Percentiles rank a stretch among this genome's conserved stretches.
Conservation (phyloP, 2,113 vertebrate species). For the Pithys albifrons region DNA sequence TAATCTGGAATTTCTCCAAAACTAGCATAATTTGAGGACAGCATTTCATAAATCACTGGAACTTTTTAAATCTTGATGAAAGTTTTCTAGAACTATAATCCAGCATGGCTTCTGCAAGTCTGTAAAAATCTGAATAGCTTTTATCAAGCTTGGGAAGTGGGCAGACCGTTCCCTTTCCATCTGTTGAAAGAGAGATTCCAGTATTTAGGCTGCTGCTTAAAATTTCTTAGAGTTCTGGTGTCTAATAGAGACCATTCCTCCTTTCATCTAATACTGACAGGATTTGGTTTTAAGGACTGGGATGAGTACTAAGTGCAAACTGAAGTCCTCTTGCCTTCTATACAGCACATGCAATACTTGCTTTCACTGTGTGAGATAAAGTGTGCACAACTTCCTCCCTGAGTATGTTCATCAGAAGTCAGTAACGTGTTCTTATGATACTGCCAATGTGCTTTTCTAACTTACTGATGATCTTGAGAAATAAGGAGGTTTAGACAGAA, state of each 20-base stretch:
- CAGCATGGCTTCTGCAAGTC: background rate
- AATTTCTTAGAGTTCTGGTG: background rate
- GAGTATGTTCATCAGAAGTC: background rate
- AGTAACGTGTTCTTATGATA: background rate
- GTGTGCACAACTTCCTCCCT: background rate
- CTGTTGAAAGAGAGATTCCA: background rate
- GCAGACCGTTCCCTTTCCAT: background rate
- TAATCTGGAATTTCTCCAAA: background rate
- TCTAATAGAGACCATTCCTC: background rate
- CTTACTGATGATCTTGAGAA: background rate
- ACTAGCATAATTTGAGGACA: background rate
- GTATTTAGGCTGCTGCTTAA: background rate
- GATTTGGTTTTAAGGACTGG: background rate
- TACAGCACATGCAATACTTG: background rate
- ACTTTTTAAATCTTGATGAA: background rate
- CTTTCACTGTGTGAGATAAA: background rate
- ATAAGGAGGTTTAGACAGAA: background rate
- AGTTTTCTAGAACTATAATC: background rate
- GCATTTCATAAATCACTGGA: background rate
- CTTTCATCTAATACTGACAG: background rate
- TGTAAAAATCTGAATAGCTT: background rate
- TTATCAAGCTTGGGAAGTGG: background rate
- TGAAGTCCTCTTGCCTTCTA: background rate
- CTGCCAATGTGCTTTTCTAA: background rate
- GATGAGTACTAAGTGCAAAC: background rate